phyloP scores from a whole-genome alignment of 2,888 invertebrate genomes.

The Drosophila paucipuncta region DNA sequence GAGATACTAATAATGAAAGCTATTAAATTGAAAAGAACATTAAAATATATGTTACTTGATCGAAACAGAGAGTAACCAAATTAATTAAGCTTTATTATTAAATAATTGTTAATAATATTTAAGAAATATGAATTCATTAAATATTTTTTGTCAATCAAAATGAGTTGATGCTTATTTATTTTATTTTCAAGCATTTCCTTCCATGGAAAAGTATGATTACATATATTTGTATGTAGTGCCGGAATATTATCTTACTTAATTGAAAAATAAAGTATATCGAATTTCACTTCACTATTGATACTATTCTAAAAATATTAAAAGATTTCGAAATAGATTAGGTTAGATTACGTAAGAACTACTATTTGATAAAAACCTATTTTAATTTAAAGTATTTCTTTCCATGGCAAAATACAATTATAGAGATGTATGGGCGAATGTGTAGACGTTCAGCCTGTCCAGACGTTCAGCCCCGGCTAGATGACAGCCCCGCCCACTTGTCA shows the following conservation, averaged over 20 bases:
- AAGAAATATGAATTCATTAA: background rate
- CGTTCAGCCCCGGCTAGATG: background rate
- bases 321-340: background rate
- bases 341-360: background rate
- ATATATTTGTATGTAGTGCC: background rate
- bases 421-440: background rate
- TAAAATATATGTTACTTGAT: background rate
- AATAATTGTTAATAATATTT: background rate
- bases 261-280: background rate
- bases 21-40: background rate
- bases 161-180: background rate
- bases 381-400: background rate
- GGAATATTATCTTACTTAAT: background rate
- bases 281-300: background rate
- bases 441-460: background rate
- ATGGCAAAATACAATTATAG: background rate
- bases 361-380: background rate
- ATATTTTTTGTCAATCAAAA: background rate
- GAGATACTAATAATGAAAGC: background rate
- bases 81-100: background rate
- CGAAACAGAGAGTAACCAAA: background rate
- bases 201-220: background rate
- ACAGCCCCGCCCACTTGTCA: constrained; percentile 9
- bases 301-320: background rate
- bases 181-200: background rate